Evolutionary conservation across 2,888 invertebrate genomes (phyloP).

Genomic region (Scrobipalpa costella): DNA sequence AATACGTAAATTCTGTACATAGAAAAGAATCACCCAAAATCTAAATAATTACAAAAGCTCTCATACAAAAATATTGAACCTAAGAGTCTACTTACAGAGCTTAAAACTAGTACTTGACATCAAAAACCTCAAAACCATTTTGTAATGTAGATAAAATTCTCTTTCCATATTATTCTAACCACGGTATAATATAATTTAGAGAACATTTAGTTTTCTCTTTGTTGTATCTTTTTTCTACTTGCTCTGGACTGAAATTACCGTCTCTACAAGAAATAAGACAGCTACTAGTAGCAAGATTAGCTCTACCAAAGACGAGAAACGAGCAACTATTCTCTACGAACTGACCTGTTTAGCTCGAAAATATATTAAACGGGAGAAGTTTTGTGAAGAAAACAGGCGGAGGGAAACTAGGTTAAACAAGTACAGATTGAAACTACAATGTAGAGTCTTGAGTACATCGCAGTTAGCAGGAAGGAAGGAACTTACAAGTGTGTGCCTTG

Average conservation of each 20-base stretch:
- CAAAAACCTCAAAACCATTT: too few relatives aligned
- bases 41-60: too few relatives aligned
- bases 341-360: slow-evolving; percentile 4
- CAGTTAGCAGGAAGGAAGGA: slow-evolving; percentile 17
- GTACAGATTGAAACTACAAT: slow-evolving; percentile 17
- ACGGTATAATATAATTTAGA: too few relatives aligned
- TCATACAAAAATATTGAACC: too few relatives aligned
- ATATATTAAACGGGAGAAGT: slow-evolving; percentile 10
- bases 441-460: slow-evolving; percentile 13
- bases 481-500: slow-evolving; percentile 5
- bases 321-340: slow-evolving; percentile 2
- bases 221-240: too few relatives aligned
- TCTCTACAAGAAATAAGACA: neutral
- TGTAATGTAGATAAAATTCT: too few relatives aligned
- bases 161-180: too few relatives aligned
- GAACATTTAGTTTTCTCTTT: too few relatives aligned
- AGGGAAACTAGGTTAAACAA: slow-evolving; percentile 16
- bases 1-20: too few relatives aligned
- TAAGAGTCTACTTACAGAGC: too few relatives aligned
- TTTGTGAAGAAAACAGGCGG: slow-evolving; percentile 9
- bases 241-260: neutral
- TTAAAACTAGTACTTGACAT: too few relatives aligned
- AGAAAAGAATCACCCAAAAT: too few relatives aligned
- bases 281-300: neutral
- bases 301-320: neutral